These are phyloP conservation scores for Mantis religiosa DNA, from an alignment of 2,888 invertebrate genomes.

Conservation along the genomic window DNA sequence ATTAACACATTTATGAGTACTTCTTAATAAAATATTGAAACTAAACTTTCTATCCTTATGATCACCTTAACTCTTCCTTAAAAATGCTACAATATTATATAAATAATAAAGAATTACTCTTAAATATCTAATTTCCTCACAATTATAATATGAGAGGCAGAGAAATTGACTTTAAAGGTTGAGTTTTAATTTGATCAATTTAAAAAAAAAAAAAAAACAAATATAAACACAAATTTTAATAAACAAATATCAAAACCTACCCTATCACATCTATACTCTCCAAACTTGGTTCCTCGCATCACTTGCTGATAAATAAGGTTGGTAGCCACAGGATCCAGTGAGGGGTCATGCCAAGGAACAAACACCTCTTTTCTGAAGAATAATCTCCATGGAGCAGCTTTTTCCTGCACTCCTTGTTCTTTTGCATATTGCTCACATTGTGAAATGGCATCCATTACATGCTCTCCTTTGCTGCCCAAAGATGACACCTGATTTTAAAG, in stretches of 20 bases:
- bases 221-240: too few relatives aligned
- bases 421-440: conserved; percentile 94
- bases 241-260: conserved; percentile 32
- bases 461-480: conserved; percentile 82
- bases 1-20: too few relatives aligned
- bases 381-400: conserved; percentile 82
- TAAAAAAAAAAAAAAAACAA: too few relatives aligned
- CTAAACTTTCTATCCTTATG: too few relatives aligned
- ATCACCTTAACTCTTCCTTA: too few relatives aligned
- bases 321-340: conserved; percentile 74
- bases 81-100: too few relatives aligned
- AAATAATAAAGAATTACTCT: too few relatives aligned
- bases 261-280: conserved; percentile 80
- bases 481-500: conserved; percentile 61
- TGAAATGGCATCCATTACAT: conserved; percentile 93
- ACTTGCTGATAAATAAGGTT: conserved; percentile 87
- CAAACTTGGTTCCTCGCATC: conserved; percentile 81
- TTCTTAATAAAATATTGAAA: too few relatives aligned
- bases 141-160: too few relatives aligned
- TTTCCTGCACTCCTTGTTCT: conserved; percentile 80
- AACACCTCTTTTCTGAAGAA: conserved; percentile 88
- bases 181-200: too few relatives aligned
- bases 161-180: too few relatives aligned
- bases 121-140: too few relatives aligned
- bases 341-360: conserved; percentile 87